phyloP scores from a whole-genome alignment of 2,797 vertebrate genomes.

The Scolopax bukidnonensis region DNA sequence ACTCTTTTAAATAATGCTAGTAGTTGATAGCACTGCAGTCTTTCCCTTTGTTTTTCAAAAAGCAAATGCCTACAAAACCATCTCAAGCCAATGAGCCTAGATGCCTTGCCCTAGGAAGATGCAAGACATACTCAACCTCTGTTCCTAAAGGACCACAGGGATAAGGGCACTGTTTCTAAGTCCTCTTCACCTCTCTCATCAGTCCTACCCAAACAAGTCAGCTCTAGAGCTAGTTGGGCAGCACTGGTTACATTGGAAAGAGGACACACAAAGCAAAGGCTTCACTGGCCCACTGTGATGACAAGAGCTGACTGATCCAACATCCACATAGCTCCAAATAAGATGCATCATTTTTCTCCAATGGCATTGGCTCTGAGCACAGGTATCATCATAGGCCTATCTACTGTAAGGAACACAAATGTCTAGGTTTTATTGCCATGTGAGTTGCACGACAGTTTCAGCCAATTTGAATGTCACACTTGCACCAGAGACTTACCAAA shows the following conservation, averaged over 20 bases:
- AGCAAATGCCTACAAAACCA: background rate
- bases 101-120: background rate
- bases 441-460: background rate
- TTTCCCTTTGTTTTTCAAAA: conserved; percentile 8
- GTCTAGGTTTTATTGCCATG: background rate
- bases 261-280: accelerated
- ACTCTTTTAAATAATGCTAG: background rate
- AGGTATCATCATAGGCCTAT: background rate
- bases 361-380: background rate
- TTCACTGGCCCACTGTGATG: accelerated
- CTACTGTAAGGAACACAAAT: background rate
- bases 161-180: background rate
- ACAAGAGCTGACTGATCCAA: background rate
- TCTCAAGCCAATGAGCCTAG: background rate
- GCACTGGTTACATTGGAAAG: background rate
- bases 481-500: background rate
- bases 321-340: background rate
- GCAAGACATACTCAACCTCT: background rate
- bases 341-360: background rate
- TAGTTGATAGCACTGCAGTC: background rate
- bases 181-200: background rate
- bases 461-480: background rate
- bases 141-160: background rate
- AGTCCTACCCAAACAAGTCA: background rate
- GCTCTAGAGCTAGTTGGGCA: background rate